phyloP scores from a whole-genome alignment of 2,888 invertebrate genomes.

The Nemoura dubitans region DNA sequence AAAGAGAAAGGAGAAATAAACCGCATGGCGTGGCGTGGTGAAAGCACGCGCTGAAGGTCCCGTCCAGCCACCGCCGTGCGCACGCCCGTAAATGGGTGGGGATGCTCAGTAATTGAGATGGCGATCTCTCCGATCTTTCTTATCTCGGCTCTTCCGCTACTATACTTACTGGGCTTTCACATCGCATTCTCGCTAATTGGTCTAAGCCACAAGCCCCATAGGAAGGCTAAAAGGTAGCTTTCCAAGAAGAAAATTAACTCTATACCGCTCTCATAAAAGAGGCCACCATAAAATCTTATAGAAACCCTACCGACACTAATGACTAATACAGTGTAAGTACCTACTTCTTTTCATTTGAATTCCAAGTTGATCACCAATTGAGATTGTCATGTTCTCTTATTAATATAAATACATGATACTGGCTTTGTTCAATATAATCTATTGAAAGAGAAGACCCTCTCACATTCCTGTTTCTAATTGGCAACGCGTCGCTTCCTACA shows the following conservation, averaged over 20 bases:
- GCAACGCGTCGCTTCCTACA: background rate
- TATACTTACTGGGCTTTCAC: background rate
- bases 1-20: too few species aligned
- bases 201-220: background rate
- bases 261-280: background rate
- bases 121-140: background rate
- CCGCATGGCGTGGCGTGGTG: too few species aligned
- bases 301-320: too few species aligned
- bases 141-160: background rate
- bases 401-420: background rate
- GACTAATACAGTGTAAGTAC: background rate
- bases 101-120: background rate
- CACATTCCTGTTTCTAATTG: background rate
- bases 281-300: background rate
- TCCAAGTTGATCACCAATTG: background rate
- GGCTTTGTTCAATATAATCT: background rate
- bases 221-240: background rate
- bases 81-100: background rate
- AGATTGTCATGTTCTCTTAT: background rate
- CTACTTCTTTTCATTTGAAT: background rate
- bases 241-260: background rate
- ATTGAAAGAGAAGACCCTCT: background rate
- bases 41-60: background rate
- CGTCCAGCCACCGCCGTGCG: too few species aligned
- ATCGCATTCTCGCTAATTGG: background rate